phyloP scores from a whole-genome alignment of 92 coral and sea anemone genomes.

The Phenganax marumi region DNA sequence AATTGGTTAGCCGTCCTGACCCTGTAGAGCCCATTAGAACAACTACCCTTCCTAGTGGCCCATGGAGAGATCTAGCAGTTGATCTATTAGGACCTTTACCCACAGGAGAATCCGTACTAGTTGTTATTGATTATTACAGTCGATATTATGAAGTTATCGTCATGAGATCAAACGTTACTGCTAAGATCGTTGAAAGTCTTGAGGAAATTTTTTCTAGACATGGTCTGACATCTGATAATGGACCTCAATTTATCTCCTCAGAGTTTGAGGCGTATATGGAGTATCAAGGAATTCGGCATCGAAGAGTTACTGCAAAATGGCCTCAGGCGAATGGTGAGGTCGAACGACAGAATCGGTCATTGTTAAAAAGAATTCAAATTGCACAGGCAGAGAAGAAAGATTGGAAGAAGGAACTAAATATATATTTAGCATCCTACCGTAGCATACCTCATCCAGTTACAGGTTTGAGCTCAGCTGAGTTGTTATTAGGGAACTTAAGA shows the following conservation, averaged over 20 bases:
- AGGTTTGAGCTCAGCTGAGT: constrained; percentile 53
- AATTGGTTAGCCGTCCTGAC: constrained; percentile 52
- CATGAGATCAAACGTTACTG: constrained; percentile 49
- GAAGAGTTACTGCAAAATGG: constrained; percentile 48
- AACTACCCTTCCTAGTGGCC: constrained; percentile 52
- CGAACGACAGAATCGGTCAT: neutral
- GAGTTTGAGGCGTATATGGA: constrained; percentile 49
- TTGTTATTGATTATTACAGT: constrained; percentile 55
- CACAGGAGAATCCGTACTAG: constrained; percentile 57
- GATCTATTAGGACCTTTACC: constrained; percentile 58
- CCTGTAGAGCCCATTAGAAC: constrained; percentile 58
- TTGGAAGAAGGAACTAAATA: constrained; percentile 45
- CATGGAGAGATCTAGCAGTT: constrained; percentile 60
- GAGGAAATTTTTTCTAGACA: constrained; percentile 48
- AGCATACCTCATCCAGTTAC: constrained; percentile 49
- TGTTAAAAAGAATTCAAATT: constrained; percentile 40
- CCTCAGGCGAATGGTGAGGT: neutral
- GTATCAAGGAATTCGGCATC: constrained; percentile 48
- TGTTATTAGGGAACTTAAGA: constrained; percentile 43
- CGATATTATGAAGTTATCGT: constrained; percentile 58
- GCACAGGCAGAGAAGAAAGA: constrained; percentile 54
- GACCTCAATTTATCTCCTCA: constrained; percentile 50
- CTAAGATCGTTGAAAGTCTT: constrained; percentile 43
- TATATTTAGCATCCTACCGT: constrained; percentile 44
- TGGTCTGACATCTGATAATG: constrained; percentile 59